Evolutionary conservation across 2,888 invertebrate genomes (phyloP).

Genomic region (Acanthacorydalis orientalis): DNA sequence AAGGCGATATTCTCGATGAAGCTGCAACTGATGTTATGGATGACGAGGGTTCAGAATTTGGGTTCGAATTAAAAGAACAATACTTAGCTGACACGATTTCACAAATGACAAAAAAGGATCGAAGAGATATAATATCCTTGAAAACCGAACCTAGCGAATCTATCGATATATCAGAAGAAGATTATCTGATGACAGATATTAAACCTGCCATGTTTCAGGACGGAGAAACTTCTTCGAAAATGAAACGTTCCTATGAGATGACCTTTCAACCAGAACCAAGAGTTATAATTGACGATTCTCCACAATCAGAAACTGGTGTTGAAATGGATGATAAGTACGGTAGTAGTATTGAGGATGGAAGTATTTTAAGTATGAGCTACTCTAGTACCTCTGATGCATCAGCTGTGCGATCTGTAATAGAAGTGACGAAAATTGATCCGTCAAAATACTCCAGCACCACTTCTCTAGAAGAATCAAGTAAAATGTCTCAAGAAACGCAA

Average conservation of each 20-base stretch:
- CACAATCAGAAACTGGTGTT: slow-evolving; percentile 26
- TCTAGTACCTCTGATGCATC: slow-evolving; percentile 37
- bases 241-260: slow-evolving; percentile 86
- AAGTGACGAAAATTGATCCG: slow-evolving; percentile 24
- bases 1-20: slow-evolving; percentile 52
- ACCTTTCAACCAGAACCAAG: slow-evolving; percentile 55
- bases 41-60: slow-evolving; percentile 18
- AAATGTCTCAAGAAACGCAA: slow-evolving; percentile 26
- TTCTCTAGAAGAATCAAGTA: slow-evolving; percentile 10
- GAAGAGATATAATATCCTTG: neutral
- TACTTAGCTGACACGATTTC: slow-evolving; percentile 2
- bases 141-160: slow-evolving; percentile 26
- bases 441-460: neutral
- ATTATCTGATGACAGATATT: slow-evolving; percentile 28
- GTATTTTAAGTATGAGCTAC: slow-evolving; percentile 36
- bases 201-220: slow-evolving; percentile 25
- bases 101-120: neutral
- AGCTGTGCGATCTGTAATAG: slow-evolving; percentile 27
- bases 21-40: slow-evolving; percentile 32
- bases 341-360: slow-evolving; percentile 40
- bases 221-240: slow-evolving; percentile 45
- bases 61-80: slow-evolving; percentile 12
- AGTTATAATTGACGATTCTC: slow-evolving; percentile 27
- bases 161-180: slow-evolving; percentile 37
- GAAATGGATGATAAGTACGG: slow-evolving; percentile 33